A percentile compares a stretch with the other conserved stretches of the same genome.
phyloP scores from a whole-genome alignment of 1,140 invertebrate species.

The Liolophura sinensis region DNA sequence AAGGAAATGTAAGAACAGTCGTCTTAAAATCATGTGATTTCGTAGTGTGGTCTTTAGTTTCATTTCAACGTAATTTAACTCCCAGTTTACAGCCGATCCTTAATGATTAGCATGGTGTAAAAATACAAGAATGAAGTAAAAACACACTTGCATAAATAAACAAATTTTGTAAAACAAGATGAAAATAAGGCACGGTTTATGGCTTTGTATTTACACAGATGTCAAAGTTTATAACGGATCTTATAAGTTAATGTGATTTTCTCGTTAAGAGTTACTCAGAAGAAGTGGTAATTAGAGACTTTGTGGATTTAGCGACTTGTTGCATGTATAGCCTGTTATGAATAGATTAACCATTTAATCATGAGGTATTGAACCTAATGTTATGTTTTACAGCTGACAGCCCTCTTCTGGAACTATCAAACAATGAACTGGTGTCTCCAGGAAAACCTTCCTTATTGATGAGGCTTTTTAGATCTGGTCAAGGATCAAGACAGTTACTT shows the following conservation, averaged over 20 bases:
- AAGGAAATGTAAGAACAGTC: background rate
- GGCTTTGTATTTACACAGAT: background rate
- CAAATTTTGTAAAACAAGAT: too few relatives aligned
- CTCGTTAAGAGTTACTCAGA: background rate
- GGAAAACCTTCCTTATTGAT: constrained; percentile 37
- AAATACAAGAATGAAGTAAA: too few relatives aligned
- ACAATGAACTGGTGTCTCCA: constrained; percentile 19
- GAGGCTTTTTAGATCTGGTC: constrained; percentile 30
- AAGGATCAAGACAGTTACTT: constrained; percentile 26
- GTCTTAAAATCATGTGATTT: background rate
- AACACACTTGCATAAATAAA: too few relatives aligned
- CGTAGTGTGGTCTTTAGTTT: background rate
- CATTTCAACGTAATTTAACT: too few relatives aligned
- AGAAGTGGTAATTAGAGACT: too few relatives aligned
- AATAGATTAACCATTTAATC: background rate
- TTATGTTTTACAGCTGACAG: too few relatives aligned
- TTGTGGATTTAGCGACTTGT: background rate
- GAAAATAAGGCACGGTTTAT: too few relatives aligned
- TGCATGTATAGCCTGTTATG: background rate
- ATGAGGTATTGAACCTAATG: background rate
- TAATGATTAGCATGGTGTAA: too few relatives aligned
- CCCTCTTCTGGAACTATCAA: too few relatives aligned
- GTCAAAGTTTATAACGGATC: background rate
- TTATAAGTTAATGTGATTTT: background rate
- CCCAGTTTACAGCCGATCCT: too few relatives aligned